A percentile compares a stretch with the other conserved stretches of the same genome.
Conservation (phyloP, 2,797 vertebrate species). For the Fistularia tabacaria region DNA sequence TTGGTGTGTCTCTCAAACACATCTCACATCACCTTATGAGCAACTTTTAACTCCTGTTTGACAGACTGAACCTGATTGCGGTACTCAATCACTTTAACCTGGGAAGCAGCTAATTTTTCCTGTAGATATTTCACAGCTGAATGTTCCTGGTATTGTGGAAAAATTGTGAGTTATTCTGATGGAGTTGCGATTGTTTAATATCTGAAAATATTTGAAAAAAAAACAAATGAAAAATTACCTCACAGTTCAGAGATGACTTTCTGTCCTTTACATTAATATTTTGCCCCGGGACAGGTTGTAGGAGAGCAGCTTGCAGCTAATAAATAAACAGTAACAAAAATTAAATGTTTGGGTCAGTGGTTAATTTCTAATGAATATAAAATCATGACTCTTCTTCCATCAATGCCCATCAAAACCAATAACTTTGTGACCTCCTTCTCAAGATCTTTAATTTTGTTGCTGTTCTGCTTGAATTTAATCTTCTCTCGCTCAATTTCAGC, state of each 20-base stretch:
- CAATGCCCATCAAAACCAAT: neutral
- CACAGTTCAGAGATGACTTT: conserved; percentile 45
- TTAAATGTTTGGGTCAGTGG: too few species aligned
- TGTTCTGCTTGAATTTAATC: conserved; percentile 80
- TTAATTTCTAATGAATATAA: too few species aligned
- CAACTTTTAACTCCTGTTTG: conserved; percentile 87
- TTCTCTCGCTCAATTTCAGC: conserved; percentile 81
- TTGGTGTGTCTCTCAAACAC: too few species aligned
- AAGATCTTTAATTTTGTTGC: conserved; percentile 79
- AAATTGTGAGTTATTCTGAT: neutral
- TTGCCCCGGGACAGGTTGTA: conserved; percentile 32
- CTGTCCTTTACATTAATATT: conserved; percentile 47
- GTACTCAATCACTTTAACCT: conserved; percentile 83
- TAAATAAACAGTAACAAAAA: neutral
- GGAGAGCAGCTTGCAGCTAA: conserved; percentile 52
- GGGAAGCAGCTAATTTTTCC: conserved; percentile 82
- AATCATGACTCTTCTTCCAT: too few species aligned
- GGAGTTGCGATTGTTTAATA: neutral
- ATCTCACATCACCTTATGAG: conserved; percentile 83
- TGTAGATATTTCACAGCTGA: conserved; percentile 81
- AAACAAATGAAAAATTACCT: conserved; percentile 59
- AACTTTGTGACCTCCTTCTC: conserved; percentile 80
- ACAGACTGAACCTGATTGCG: conserved; percentile 86
- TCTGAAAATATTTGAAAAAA: neutral
- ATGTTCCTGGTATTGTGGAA: conserved; percentile 60